Conservation (phyloP, 2,888 invertebrate genomes). For the Tanytarsus gracilentus region DNA sequence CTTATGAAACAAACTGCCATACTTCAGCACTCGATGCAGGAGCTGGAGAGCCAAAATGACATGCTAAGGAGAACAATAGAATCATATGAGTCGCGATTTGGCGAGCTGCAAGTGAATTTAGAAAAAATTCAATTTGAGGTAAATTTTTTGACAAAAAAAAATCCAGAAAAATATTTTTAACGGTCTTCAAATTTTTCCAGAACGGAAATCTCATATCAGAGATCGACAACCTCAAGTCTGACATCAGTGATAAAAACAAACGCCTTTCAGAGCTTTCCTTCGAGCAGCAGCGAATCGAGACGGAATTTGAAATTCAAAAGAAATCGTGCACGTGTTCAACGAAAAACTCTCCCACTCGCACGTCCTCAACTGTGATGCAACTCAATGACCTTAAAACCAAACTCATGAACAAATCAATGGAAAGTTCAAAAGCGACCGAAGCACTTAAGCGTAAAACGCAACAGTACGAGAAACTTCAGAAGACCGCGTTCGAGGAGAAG, state of each 20-base stretch:
- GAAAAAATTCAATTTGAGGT: constrained; percentile 24
- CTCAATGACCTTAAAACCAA: constrained; percentile 22
- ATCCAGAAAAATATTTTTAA: background rate
- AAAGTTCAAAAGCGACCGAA: constrained; percentile 14
- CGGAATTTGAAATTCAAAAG: constrained; percentile 18
- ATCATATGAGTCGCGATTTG: constrained; percentile 26
- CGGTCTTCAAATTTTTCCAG: background rate
- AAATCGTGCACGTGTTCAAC: constrained; percentile 17
- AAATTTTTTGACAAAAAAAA: background rate
- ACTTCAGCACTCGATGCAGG: constrained; percentile 33
- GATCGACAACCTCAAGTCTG: constrained; percentile 21
- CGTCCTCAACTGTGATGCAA: constrained; percentile 23
- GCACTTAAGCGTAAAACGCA: constrained; percentile 16
- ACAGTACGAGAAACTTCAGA: constrained; percentile 22
- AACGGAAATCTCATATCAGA: constrained; percentile 14
- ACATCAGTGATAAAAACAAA: constrained; percentile 21
- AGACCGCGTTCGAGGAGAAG: constrained; percentile 24
- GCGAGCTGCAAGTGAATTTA: constrained; percentile 15
- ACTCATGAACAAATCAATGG: constrained; percentile 26
- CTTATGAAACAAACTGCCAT: constrained; percentile 28
- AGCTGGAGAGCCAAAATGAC: constrained; percentile 36
- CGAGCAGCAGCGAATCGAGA: constrained; percentile 13
- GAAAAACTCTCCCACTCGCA: constrained; percentile 12
- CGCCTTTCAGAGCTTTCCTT: constrained; percentile 4
- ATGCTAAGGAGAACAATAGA: constrained; percentile 34